Evolutionary conservation across 1,140 invertebrate species (phyloP), one percentile per base, ranked within the genome.

Genomic region (Varroa destructor): DNA sequence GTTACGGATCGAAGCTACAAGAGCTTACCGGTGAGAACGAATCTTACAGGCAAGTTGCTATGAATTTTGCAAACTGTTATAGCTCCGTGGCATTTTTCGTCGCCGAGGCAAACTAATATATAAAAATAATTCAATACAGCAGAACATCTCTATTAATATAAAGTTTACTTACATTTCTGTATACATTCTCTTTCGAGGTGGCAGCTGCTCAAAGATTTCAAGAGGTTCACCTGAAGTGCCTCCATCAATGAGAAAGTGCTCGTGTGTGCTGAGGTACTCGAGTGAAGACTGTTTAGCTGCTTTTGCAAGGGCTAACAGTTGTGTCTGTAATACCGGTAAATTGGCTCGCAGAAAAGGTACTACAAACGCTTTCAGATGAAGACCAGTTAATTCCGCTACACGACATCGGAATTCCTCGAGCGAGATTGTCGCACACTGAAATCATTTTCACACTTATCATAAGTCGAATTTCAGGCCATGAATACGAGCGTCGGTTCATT

Each of bases 401-500:
- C 46, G 40, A 46, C 40, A 14, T 25, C 61, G 61, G 61, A 67
- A 67, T 12, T 67, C 61, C 8, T 67, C 61, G 12, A 67, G 37
- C 61, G 61, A 67, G 61, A 67, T 46, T 8, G 61, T 67, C 61
- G 61, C 61, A 40, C 61, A 67, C 61, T 67, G 61, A 46, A 67
- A 67, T 46, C 46, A 8, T 51, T 51, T 51, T 51, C 8, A 8
- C 8, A 51, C 8, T 51, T 51, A 3, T 8, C 46, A 51, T 51
- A 51, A 51, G 46, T 51, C 4, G 3, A 3, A 8, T 5, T 51
- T 51, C 46, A 51, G 46, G 4, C 46, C 8, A 51, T 8, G 46
- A 51, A 51, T 51, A 8, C 4, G 3, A 51, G 46, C 4, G 46
- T 51, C 4, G 46, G 8, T 51, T 8, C 4, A 3, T 51, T 51